Evolutionary conservation across 2,797 vertebrate genomes (phyloP).

Genomic region (Catostomus latipinnis): DNA sequence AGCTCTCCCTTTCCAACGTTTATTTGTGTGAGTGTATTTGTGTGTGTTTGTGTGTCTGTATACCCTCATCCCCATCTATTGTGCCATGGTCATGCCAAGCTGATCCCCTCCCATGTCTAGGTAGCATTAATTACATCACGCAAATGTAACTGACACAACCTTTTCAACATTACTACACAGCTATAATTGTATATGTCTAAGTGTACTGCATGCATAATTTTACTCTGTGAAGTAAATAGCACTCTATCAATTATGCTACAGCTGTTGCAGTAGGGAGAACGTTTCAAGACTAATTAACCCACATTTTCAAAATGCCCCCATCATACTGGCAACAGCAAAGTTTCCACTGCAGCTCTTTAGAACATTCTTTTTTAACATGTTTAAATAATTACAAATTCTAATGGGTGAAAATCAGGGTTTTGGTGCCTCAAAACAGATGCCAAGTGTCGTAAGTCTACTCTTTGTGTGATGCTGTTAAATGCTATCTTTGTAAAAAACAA

Average conservation of each 20-base stretch:
- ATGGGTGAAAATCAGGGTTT: not conserved
- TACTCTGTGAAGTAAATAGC: slow-evolving; percentile 66
- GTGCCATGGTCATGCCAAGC: slow-evolving; percentile 43
- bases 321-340: slow-evolving; percentile 53
- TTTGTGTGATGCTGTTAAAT: too few species aligned
- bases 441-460: too few species aligned
- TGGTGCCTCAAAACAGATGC: too few species aligned
- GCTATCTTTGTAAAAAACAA: too few species aligned
- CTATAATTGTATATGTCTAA: slow-evolving; percentile 71
- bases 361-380: slow-evolving; percentile 39
- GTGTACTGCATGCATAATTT: slow-evolving; percentile 71
- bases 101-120: slow-evolving; percentile 63
- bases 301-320: slow-evolving; percentile 56
- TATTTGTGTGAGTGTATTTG: slow-evolving; percentile 34
- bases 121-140: slow-evolving; percentile 71
- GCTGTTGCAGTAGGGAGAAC: slow-evolving; percentile 60
- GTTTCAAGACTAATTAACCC: slow-evolving; percentile 66
- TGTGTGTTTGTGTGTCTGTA: not conserved
- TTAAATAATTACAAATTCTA: slow-evolving; percentile 25
- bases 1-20: slow-evolving; percentile 14
- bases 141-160: slow-evolving; percentile 62
- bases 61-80: slow-evolving; percentile 11
- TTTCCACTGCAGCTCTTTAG: slow-evolving; percentile 50
- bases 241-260: slow-evolving; percentile 69
- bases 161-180: slow-evolving; percentile 68